Evolutionary conservation across 2,797 vertebrate genomes (phyloP), one percentile per base, ranked within the genome.

Genomic region (Cyprinella venusta): DNA sequence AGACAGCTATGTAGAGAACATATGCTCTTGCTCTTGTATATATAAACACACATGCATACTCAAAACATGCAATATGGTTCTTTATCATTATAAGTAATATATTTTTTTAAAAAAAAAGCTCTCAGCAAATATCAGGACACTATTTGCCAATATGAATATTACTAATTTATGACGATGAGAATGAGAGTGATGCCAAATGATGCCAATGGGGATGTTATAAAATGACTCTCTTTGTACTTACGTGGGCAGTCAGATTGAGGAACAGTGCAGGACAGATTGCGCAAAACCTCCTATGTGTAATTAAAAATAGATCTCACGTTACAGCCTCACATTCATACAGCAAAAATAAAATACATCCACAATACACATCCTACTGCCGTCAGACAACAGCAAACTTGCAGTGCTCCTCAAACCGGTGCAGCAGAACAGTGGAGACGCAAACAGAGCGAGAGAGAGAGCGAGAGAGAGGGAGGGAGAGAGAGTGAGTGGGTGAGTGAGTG

Each of bases 401-500:
- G 61, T 77, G 63, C 36, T 76, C 38, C 74, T 69, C 64, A 76
- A 69, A 24, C 36, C 81, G 21, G 64, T 1, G 64, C 63, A 68
- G 74, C 74, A 76, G 81, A 70, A 71, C 50, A 80, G 59, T 26
- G 75, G 82, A 81, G 70, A 74, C 80, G 76, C 36, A 61, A 48
- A 74, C 36, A 77, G 45, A 63, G 30, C 74, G 63, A 59, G n/a
- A n/a, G 64, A 89, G 82, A 65, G 78, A 24, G 79, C 40, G 76
- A 70, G 70, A 10, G 52, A 50, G 69, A 21, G 76, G 38, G 52
- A 4, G 19, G 8, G 48, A 30, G 78, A 15, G 77, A 70, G 50
- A 30, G 54, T 52, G 80, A 65, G 91, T 91, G 93, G 48, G 77
- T 82, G 76, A 59, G 64, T 86, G 89, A 91, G 88, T 87, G 56